Evolutionary conservation across 2,888 invertebrate genomes (phyloP).

Genomic region (Thecocarcelia acutangulata): DNA sequence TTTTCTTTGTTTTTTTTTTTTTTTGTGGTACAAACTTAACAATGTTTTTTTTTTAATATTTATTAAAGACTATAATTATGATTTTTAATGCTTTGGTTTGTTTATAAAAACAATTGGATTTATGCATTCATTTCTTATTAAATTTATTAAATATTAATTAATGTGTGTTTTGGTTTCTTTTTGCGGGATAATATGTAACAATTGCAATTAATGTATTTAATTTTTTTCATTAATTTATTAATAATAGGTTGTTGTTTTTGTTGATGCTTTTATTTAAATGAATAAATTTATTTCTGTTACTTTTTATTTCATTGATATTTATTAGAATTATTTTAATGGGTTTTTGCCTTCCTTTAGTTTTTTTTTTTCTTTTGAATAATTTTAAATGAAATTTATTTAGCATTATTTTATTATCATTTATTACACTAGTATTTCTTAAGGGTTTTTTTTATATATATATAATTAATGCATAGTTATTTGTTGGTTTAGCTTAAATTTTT

Average conservation of each 20-base stretch:
- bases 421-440: constrained; percentile 62
- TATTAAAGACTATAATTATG: constrained; percentile 71
- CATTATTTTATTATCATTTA: constrained; percentile 67
- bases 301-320: constrained; percentile 62
- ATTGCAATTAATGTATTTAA: constrained; percentile 68
- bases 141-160: constrained; percentile 36
- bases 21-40: constrained; percentile 68
- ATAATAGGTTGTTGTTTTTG: constrained; percentile 61
- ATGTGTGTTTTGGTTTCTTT: constrained; percentile 42
- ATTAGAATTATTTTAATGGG: constrained; percentile 51
- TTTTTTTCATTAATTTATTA: constrained; percentile 62
- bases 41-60: constrained; percentile 54
- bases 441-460: no score
- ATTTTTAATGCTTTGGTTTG: constrained; percentile 67
- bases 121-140: constrained; percentile 49
- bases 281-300: constrained; percentile 42
- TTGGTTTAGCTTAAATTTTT: constrained; percentile 59
- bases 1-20: neutral
- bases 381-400: constrained; percentile 63
- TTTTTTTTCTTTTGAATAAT: constrained; percentile 53
- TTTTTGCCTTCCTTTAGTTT: constrained; percentile 49
- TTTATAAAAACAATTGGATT: constrained; percentile 68
- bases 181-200: constrained; percentile 69
- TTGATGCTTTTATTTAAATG: constrained; percentile 61
- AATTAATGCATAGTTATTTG: constrained; percentile 56